Conservation (phyloP, 2,113 vertebrate genomes). For the Etia nguti region DNA sequence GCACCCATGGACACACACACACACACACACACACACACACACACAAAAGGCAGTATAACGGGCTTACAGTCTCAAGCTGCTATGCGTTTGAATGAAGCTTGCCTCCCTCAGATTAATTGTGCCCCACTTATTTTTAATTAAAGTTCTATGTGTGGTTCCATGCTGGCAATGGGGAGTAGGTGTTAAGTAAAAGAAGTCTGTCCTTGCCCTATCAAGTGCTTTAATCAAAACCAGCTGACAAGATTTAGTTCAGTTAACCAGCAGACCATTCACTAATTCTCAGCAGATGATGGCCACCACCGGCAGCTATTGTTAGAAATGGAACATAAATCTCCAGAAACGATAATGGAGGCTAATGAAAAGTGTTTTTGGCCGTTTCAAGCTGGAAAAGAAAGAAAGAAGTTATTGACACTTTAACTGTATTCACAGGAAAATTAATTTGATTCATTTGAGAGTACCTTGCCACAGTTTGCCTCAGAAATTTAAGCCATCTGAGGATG, state of each 20-base stretch:
- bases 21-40: neutral
- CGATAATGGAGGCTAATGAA: neutral
- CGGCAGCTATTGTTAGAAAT: neutral
- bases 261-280: neutral
- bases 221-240: slow-evolving; percentile 47
- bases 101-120: slow-evolving; percentile 58
- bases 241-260: slow-evolving; percentile 2
- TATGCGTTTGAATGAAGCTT: slow-evolving; percentile 28
- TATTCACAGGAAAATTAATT: neutral
- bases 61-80: slow-evolving; percentile 16
- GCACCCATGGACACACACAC: neutral
- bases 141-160: slow-evolving; percentile 53
- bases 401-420: neutral
- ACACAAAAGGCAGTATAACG: neutral
- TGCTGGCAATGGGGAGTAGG: slow-evolving; percentile 48
- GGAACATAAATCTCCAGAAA: neutral
- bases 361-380: neutral
- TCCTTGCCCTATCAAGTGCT: slow-evolving; percentile 49
- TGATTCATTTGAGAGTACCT: neutral
- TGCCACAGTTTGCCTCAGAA: neutral
- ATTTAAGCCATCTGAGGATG: neutral
- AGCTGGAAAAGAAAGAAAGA: neutral
- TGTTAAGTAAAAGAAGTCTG: slow-evolving; percentile 45
- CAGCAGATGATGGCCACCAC: neutral
- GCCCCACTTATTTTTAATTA: slow-evolving; percentile 70